Base-by-base conservation (phyloP, 2,113 vertebrate species). In the Spilogale gracilis region DNA sequence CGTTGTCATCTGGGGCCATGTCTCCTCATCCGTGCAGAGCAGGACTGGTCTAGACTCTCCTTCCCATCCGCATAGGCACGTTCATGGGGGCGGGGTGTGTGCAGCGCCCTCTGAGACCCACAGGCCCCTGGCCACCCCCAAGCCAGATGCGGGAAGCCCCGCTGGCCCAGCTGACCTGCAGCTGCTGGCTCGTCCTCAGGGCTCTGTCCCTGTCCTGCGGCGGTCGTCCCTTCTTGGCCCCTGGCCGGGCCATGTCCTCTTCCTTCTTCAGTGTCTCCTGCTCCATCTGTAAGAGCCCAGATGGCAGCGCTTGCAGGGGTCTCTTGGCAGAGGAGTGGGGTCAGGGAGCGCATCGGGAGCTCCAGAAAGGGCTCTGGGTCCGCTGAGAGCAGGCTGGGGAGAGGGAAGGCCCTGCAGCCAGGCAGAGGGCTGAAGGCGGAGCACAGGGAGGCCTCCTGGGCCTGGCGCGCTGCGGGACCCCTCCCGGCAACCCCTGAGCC, bases 251-350 rank as follows among this genome's bases (percentile, higher is more conserved):
- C 0, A 43, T 92, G 84, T 98, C 98, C 78, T 98, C 98, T 96
- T 99, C 98, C 86, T 96, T 97, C 92, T 95, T 98, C 95, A 98
- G 94, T 14, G 85, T 98, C 94, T 99, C 98, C 91, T 98, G 97
- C 85, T 99, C 98, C 56, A 97, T 98, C 99, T 99, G 97, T 69
- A 91, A 63, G 58, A 56, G 60, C 32, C 16, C 61, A 6, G 43
- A 30, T 1, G n/a, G 32, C 21, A 48, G 73, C 69, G 58, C 58
- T 58, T 7, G 5, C 2, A 14, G 60, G 16, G 56, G 81, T 17
- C 56, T 69, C 16, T 74, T 16, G 25, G 61, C 6, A 12, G 67
- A 76, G 7, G 27, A 14, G 20, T 16, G 45, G 9, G 48, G 9
- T 71, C 45, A 13, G n/a, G 25, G 30, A 85, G 21, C 56, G 32